These are phyloP conservation scores for Atlantisia rogersi DNA, from an alignment of 2,113 vertebrate species.

Conservation along the genomic window DNA sequence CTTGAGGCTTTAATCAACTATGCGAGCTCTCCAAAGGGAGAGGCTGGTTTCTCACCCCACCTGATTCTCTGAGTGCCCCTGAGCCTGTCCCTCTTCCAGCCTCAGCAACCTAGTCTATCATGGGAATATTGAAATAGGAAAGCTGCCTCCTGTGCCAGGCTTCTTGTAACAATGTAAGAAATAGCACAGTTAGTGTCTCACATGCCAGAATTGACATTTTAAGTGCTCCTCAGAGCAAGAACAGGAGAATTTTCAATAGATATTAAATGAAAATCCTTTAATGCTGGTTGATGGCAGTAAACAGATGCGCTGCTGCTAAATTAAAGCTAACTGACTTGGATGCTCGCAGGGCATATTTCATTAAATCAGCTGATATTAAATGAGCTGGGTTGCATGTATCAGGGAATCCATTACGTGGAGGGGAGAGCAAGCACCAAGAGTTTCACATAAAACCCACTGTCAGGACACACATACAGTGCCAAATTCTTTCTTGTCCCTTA, in stretches of 20 bases:
- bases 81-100: neutral
- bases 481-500: neutral
- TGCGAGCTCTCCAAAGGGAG: neutral
- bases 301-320: constrained; percentile 4
- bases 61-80: neutral
- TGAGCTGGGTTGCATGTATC: neutral
- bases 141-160: neutral
- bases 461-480: rapidly evolving
- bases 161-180: neutral
- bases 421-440: neutral
- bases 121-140: neutral
- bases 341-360: neutral
- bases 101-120: neutral
- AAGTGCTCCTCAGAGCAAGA: constrained; percentile 26
- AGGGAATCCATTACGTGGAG: neutral
- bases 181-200: neutral
- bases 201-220: constrained; percentile 21
- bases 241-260: neutral
- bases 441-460: neutral
- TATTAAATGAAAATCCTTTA: constrained; percentile 17
- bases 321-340: neutral
- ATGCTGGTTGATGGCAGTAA: neutral
- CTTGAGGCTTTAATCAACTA: neutral
- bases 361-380: neutral
- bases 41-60: neutral